phyloP scores from a whole-genome alignment of 2,113 vertebrate species.

The Acinonyx jubatus region DNA sequence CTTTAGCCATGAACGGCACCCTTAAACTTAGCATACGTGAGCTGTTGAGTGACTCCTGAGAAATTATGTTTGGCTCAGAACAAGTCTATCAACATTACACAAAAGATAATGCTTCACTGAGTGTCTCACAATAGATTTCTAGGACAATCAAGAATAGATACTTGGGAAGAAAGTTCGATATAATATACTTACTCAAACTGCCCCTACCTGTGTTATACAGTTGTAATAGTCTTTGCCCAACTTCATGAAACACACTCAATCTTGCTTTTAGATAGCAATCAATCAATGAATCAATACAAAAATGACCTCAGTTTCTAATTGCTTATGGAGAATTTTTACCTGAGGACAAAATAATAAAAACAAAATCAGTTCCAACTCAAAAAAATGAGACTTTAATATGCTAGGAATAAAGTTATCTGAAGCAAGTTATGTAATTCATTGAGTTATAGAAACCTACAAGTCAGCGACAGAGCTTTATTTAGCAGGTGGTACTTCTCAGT shows the following conservation, averaged over 20 bases:
- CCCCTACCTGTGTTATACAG: not conserved
- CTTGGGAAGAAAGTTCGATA: constrained; percentile 48
- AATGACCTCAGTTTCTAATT: constrained; percentile 6
- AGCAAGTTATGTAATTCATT: constrained; percentile 26
- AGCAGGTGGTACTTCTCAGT: not conserved
- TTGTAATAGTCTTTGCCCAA: not conserved
- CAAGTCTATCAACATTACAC: constrained; percentile 49
- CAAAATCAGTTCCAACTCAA: constrained; percentile 45
- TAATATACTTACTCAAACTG: not conserved
- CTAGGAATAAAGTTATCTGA: constrained; percentile 32
- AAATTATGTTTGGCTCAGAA: constrained; percentile 35
- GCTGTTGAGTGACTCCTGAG: constrained; percentile 31
- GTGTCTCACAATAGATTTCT: constrained; percentile 36
- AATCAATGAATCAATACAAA: not conserved
- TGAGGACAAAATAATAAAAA: constrained; percentile 42
- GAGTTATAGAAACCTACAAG: constrained; percentile 34
- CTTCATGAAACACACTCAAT: constrained; percentile 10
- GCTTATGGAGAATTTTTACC: not conserved
- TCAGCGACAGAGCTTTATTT: not conserved
- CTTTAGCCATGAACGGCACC: not conserved
- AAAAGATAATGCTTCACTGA: constrained; percentile 54
- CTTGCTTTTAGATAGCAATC: constrained; percentile 30
- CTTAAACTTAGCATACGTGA: constrained; percentile 39
- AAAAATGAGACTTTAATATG: constrained; percentile 54
- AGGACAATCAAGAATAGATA: constrained; percentile 26